Evolutionary conservation across 1,140 invertebrate genomes (phyloP), one percentile per base, ranked within the genome.

Genomic region (Musca domestica): DNA sequence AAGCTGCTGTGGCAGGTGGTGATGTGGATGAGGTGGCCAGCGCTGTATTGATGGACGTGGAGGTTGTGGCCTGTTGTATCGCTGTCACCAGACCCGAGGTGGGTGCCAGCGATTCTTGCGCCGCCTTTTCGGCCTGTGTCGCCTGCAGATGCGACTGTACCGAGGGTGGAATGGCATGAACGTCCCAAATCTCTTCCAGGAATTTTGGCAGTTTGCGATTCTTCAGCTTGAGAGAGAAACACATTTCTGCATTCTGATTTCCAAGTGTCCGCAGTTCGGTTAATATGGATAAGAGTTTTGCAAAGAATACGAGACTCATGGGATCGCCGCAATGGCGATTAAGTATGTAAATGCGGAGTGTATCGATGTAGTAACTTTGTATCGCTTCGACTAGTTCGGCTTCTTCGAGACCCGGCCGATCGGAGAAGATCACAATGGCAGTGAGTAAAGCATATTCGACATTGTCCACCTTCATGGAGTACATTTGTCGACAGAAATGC

Each of bases 371-470:
- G 73, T 95, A 93, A 76, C 95, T 91, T 85, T 99, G 96, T 76
- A 98, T 95, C 81, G 95, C 93, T 81, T 98, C 96, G 66, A 99
- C 95, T 81, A 97, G 91, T 83, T 91, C 89, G 63, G 90, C 91
- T 81, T 98, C 93, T 70, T 92, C 86, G 46, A 99, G 84, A 67
- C 90, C 90, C 68, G 95, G 95, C 75, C 96, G 91, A 82, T 98
- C 97, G 84, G 96, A 98, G 85, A 99, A 99, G 78, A 98, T 96
- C 73, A 96, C 94, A 76, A 98, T 95, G 78, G 96, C 95, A 54
- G 95, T 98, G 71, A 99, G 88, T 71, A 99, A 87, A 30, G 95
- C 95, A 79, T 98, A 98, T 80, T 99, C 96, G 17, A 97, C 95
- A 84, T 98, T 98, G 82, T 98, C 96, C 69, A 98, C 93, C 74